Base-by-base conservation (phyloP, 2,888 invertebrate genomes). In the Saturnia pavonia region DNA sequence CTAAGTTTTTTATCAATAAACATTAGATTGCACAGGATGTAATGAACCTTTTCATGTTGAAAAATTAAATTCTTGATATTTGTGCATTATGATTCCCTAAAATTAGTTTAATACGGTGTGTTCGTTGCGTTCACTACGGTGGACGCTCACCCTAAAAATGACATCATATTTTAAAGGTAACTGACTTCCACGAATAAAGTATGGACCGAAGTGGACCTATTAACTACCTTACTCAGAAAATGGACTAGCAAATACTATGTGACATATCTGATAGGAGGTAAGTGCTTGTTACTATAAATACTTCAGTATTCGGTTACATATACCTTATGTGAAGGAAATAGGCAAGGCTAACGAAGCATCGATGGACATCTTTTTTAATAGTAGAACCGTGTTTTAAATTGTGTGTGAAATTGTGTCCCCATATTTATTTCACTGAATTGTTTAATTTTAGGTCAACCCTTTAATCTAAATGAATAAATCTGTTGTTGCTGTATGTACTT, bases 101-200 rank as follows among this genome's bases (percentile, higher is more conserved):
- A n/a, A n/a, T n/a, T n/a, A n/a, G n/a, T n/a, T n/a, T n/a, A n/a
- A 34, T 34, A 34, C 34, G 48, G 16, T 4, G 16, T 7, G 2
- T 1, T 14, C 48, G 16, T 51, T 19, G 48, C 19, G 14, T 19
- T 1, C 14, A 51, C 7, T 54, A 25, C 1, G 11, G 57, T 54
- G 54, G 54, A 8, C 6, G 22, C 11, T 22, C 22, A 54, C 54
- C 54, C 75, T 81, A 85, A 85, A 85, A 85, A 86, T 85, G 83
- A 82, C 84, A 78, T 81, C 51, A 22, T 67, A 67, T 74, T 68
- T 45, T 48, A 60, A 66, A 75, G 75, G 73, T 73, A 76, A 72
- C 74, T 76, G 79, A 42, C 70, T 51, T 27, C 67, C n/a, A 60
- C 27, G 48, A 68, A 71, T 71, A 65, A 65, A 71, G 65, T 40